Percentiles rank a stretch among this genome's conserved stretches.
Evolutionary conservation across 2,797 vertebrate species (phyloP).

Genomic region (Valencia hispanica): DNA sequence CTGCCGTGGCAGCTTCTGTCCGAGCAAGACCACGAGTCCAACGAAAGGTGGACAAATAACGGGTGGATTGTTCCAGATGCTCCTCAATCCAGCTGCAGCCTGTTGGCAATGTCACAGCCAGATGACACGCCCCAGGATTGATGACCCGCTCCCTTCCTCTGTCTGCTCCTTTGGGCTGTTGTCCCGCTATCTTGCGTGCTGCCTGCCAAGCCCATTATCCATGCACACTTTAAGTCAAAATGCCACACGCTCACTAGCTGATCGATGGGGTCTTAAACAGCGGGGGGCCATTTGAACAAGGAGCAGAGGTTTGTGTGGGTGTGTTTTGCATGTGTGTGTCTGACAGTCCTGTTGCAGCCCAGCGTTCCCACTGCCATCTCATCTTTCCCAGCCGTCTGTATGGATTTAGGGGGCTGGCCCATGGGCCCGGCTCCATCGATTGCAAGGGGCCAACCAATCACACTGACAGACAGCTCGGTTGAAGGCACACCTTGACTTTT

Average conservation of each 20-base stretch:
- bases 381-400: constrained; percentile 63
- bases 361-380: constrained; percentile 53
- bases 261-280: constrained; percentile 71
- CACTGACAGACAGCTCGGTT: constrained; percentile 65
- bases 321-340: constrained; percentile 20
- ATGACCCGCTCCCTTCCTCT: constrained; percentile 43
- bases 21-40: constrained; percentile 50
- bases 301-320: constrained; percentile 22
- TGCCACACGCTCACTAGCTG: constrained; percentile 67
- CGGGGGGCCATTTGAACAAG: constrained; percentile 60
- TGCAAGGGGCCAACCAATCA: constrained; percentile 74
- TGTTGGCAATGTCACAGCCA: constrained; percentile 68
- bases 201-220: constrained; percentile 73
- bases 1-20: constrained; percentile 70
- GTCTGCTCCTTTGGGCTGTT: constrained; percentile 55
- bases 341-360: constrained; percentile 39
- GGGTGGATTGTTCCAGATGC: constrained; percentile 54
- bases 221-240: constrained; percentile 75
- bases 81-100: constrained; percentile 70
- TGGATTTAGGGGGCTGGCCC: constrained; percentile 72
- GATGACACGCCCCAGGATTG: constrained; percentile 57
- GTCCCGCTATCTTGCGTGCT: constrained; percentile 54
- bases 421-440: constrained; percentile 72
- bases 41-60: constrained; percentile 27
- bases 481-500: constrained; percentile 71